Base-by-base conservation (phyloP, 2,797 vertebrate genomes). In the Phrynocephalus vlangalii region DNA sequence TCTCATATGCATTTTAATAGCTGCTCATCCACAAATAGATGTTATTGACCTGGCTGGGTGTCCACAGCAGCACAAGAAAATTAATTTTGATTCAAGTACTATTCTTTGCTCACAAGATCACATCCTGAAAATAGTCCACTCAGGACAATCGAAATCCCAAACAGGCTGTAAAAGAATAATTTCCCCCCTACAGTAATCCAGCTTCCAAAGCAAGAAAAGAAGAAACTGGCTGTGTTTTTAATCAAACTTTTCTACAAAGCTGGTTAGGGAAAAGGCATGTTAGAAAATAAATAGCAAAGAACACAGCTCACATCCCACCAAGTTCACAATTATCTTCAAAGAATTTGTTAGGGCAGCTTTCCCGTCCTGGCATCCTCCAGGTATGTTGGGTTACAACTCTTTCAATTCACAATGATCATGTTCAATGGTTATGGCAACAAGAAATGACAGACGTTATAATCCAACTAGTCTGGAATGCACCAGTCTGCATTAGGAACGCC, bases 201-300 rank as follows among this genome's bases (percentile, higher is more conserved):
- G 22, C 38, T 80, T 38, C 2, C 7, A 38, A 72, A 81, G 22
- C 56, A 88, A 84, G 15, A 38, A 50, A 52, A 44, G 0, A 11
- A 82, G 87, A 85, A 1, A 8, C 75, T 75, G 83, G 79, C 73
- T 9, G 28, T 80, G 67, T 1, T 1, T 87, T 79, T n/a, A 72
- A 90, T 91, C 89, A 86, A 78, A n/a, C 10, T 8, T 79, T 70
- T 66, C 50, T 66, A 48, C 22, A 91, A 60, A 1, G 44, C 1
- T 88, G 10, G 30, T 11, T 9, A 88, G 22, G 85, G 26, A 85
- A 52, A 88, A 90, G 48, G 78, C 88, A 87, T 16, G 85, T 50
- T 80, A 63, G 63, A 15, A 84, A 71, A 56, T n/a, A 28, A 52
- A 33, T 71, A 28, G 28, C 44, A 68, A 80, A 60, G 20, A 56